Evolutionary conservation across 2,113 vertebrate species (phyloP).

Genomic region (Tupaia chinensis): DNA sequence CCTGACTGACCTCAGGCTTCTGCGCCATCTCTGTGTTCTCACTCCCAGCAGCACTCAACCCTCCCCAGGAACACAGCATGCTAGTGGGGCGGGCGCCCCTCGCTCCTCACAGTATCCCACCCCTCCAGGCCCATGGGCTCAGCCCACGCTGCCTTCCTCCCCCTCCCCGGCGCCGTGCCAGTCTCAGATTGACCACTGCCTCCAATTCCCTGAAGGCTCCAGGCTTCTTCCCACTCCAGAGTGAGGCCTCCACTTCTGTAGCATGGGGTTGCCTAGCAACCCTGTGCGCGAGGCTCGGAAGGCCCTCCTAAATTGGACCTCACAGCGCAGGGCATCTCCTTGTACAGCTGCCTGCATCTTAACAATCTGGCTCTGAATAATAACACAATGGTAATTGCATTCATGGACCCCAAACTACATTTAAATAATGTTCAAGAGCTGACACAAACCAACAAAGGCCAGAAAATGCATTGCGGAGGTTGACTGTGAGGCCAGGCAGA

Average conservation of each 20-base stretch:
- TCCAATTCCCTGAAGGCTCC: conserved; percentile 77
- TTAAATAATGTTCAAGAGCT: conserved; percentile 85
- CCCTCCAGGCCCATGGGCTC: background rate
- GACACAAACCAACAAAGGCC: conserved; percentile 83
- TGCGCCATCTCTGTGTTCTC: conserved; percentile 67
- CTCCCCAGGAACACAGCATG: conserved; percentile 53
- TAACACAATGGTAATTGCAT: conserved; percentile 82
- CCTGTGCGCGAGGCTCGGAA: conserved; percentile 21
- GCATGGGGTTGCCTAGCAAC: conserved; percentile 84
- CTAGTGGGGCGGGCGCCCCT: conserved; percentile 64
- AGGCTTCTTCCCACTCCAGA: conserved; percentile 68
- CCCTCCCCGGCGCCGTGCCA: conserved; percentile 74
- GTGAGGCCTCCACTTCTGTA: conserved; percentile 80
- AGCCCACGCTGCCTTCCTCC: conserved; percentile 54
- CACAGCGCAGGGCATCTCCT: conserved; percentile 82
- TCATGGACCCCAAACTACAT: conserved; percentile 83
- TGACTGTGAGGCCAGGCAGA: conserved; percentile 65
- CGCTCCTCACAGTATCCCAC: conserved; percentile 4
- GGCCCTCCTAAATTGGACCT: conserved; percentile 83
- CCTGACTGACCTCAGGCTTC: conserved; percentile 63
- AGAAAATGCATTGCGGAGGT: conserved; percentile 77
- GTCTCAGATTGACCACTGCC: conserved; percentile 82
- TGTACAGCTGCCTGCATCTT: conserved; percentile 85
- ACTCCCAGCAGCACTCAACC: conserved; percentile 37
- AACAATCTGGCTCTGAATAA: conserved; percentile 76